Base-by-base conservation (phyloP, 2,888 invertebrate genomes). In the Synanthedon formicaeformis region DNA sequence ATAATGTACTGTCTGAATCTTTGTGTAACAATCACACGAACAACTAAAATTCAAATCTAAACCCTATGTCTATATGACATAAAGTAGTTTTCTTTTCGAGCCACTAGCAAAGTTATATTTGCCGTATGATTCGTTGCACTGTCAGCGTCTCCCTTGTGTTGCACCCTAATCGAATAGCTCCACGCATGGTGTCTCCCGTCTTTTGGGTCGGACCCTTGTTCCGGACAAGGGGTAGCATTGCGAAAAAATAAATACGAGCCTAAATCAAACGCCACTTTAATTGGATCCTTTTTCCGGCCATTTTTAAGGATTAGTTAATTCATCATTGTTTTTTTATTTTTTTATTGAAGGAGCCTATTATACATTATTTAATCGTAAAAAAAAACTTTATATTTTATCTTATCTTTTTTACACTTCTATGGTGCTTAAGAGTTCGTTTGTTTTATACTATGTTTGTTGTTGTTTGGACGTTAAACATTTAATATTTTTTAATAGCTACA, bases 121-220 rank as follows among this genome's bases (percentile, higher is more conserved):
- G 64, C 60, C 51, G 54, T 64, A 55, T 64, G 62, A 56, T 59
- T 61, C 60, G 65, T 69, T 84, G 85, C 85, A 80, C 66, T 70
- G 82, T 80, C 83, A 79, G 82, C 76, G 71, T 66, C 72, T 73
- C 85, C 83, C 83, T 73, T 73, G 75, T 67, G 70, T 70, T 82
- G 83, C 83, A 81, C 85, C 87, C 87, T 87, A 86, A 87, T 87
- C 84, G 81, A 86, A 86, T 87, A 66, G 77, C 75, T 76, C 71
- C 66, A 84, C 84, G 85, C 79, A 78, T 83, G 80, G 85, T 79
- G 81, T 76, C 75, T 77, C 71, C 70, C 69, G 74, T 78, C 81
- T 80, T 79, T 73, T 77, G 78, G 79, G 78, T 71, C 68, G 65
- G 63, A 75, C 81, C 82, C 84, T 79, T 78, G 76, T 67, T 63